Evolutionary conservation across 2,113 vertebrate species (phyloP).

Genomic region (Thalassoma bifasciatum): DNA sequence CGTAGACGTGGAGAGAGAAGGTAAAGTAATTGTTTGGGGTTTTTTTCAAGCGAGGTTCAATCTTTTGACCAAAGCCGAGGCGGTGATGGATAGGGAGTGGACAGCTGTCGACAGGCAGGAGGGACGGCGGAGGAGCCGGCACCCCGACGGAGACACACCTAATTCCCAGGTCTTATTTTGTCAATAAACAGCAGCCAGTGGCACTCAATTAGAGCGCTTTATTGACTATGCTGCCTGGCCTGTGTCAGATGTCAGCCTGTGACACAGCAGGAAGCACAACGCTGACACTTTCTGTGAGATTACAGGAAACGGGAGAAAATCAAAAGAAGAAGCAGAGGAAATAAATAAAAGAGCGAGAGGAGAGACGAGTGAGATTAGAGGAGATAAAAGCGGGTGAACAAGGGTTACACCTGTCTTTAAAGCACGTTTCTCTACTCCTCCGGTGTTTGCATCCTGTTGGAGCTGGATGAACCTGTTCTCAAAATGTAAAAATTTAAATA

Average conservation of each 20-base stretch:
- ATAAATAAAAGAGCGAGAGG: slow-evolving; percentile 43
- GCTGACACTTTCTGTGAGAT: slow-evolving; percentile 68
- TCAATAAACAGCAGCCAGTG: slow-evolving; percentile 82
- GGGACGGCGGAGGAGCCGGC: slow-evolving; percentile 28
- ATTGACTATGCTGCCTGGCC: slow-evolving; percentile 77
- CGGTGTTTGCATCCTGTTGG: neutral
- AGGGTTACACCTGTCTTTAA: slow-evolving; percentile 16
- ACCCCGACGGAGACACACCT: slow-evolving; percentile 59
- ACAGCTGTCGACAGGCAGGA: slow-evolving; percentile 67
- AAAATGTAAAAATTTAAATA: slow-evolving; percentile 2
- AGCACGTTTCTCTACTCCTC: slow-evolving; percentile 19
- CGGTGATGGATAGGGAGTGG: slow-evolving; percentile 73
- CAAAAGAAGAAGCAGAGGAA: slow-evolving; percentile 50
- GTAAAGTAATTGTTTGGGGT: slow-evolving; percentile 43
- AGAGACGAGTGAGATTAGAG: slow-evolving; percentile 33
- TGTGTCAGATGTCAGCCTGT: slow-evolving; percentile 77
- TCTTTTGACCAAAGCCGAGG: slow-evolving; percentile 53
- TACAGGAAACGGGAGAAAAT: slow-evolving; percentile 73
- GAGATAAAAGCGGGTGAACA: slow-evolving; percentile 4
- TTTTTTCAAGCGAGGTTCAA: slow-evolving; percentile 41
- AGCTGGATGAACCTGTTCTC: neutral
- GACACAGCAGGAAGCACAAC: slow-evolving; percentile 57
- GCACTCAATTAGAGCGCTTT: slow-evolving; percentile 82
- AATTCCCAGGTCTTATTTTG: slow-evolving; percentile 83
- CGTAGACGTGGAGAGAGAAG: slow-evolving; percentile 1